Conservation (phyloP, 2,113 vertebrate species). For the Equus quagga region DNA sequence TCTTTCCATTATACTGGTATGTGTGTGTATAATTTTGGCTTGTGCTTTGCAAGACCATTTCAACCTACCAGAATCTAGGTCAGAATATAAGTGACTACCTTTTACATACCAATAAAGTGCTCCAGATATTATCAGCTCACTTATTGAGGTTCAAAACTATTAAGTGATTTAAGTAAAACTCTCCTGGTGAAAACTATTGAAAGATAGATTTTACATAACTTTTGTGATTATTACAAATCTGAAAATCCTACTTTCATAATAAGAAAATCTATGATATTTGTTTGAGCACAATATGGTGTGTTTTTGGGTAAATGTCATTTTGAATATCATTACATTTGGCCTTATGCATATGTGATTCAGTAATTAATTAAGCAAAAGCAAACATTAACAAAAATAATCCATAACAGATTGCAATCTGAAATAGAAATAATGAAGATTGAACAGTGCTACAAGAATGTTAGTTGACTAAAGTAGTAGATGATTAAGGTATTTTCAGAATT, state of each 20-base stretch:
- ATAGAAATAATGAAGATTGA: neutral
- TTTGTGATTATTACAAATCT: neutral
- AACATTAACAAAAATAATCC: slow-evolving; percentile 44
- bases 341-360: neutral
- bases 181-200: neutral
- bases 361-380: slow-evolving; percentile 18
- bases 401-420: neutral
- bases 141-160: neutral
- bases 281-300: neutral
- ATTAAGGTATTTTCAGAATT: neutral
- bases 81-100: neutral
- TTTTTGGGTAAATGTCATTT: neutral
- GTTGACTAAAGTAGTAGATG: neutral
- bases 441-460: neutral
- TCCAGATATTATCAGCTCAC: neutral
- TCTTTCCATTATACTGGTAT: neutral
- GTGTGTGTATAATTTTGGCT: neutral
- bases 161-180: neutral
- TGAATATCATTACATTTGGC: neutral
- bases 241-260: neutral
- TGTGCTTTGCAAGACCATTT: neutral
- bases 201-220: neutral
- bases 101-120: neutral
- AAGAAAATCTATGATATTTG: neutral
- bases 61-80: neutral